Evolutionary conservation across 2,113 vertebrate genomes (phyloP).

Genomic region (Lamprotornis superbus): DNA sequence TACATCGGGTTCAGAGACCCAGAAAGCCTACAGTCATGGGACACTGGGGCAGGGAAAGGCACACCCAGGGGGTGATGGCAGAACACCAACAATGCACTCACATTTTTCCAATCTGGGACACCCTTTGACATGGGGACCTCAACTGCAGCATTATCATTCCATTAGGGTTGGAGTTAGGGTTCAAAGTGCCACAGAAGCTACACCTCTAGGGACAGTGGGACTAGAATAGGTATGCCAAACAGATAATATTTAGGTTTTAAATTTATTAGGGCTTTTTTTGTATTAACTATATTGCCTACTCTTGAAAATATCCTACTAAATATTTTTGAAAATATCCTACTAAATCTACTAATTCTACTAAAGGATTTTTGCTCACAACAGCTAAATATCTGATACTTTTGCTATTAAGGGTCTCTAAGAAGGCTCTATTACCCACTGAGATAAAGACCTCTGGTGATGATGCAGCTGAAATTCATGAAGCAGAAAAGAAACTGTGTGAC

Average conservation of each 20-base stretch:
- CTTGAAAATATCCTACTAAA: background rate
- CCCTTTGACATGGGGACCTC: fast-evolving
- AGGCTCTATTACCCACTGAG: background rate
- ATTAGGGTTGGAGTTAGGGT: background rate
- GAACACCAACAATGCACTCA: too few relatives aligned
- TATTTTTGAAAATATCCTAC: background rate
- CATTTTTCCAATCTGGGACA: background rate
- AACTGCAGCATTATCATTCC: fast-evolving
- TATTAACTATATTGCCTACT: background rate
- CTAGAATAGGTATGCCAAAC: background rate
- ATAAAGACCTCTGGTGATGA: background rate
- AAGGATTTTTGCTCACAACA: background rate
- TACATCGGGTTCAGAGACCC: background rate
- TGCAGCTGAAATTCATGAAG: background rate
- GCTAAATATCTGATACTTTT: background rate
- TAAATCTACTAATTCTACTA: background rate
- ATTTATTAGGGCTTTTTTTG: background rate
- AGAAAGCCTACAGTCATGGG: background rate
- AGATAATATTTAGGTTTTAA: background rate
- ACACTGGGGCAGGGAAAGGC: background rate
- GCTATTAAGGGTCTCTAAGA: background rate
- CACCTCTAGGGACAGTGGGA: background rate
- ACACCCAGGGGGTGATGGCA: background rate
- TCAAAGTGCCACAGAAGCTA: background rate
- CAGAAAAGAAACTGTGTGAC: background rate